Evolutionary conservation across 37 sponge, comb jelly and placozoan species (phyloP).

Genomic region (Petrosia ficiformis): DNA sequence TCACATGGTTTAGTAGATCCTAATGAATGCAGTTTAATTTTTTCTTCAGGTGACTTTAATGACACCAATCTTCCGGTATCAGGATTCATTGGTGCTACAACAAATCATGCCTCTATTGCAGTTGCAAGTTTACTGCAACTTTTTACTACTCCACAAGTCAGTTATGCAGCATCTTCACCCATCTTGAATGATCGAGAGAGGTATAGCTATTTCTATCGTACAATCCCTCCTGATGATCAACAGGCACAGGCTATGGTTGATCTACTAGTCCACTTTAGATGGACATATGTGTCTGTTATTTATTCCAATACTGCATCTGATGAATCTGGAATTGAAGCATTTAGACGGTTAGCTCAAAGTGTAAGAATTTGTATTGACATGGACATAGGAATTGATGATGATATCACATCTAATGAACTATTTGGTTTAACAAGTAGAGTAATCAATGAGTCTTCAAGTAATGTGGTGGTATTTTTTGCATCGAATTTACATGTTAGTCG

Average conservation of each 20-base stretch:
- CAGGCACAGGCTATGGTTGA: constrained; percentile 87
- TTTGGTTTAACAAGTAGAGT: not conserved
- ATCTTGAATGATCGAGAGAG: constrained; percentile 66
- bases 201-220: constrained; percentile 81
- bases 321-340: constrained; percentile 42
- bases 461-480: constrained; percentile 56
- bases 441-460: constrained; percentile 7
- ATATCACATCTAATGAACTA: not conserved
- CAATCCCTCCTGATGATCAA: constrained; percentile 76
- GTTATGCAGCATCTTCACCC: constrained; percentile 80
- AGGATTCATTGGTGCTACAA: constrained; percentile 78
- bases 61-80: not conserved
- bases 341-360: constrained; percentile 13
- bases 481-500: constrained; percentile 17
- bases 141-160: constrained; percentile 71
- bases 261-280: constrained; percentile 47
- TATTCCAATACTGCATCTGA: constrained; percentile 58
- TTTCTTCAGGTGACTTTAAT: not conserved
- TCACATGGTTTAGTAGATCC: not conserved
- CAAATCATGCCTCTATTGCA: constrained; percentile 55
- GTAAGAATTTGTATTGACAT: constrained; percentile 54
- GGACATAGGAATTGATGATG: constrained; percentile 21
- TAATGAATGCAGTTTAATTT: not conserved
- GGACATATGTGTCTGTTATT: constrained; percentile 62
- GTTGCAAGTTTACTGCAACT: constrained; percentile 64